Conservation (phyloP, 2,888 invertebrate genomes). For the Scaptomyza cyrtandrae region DNA sequence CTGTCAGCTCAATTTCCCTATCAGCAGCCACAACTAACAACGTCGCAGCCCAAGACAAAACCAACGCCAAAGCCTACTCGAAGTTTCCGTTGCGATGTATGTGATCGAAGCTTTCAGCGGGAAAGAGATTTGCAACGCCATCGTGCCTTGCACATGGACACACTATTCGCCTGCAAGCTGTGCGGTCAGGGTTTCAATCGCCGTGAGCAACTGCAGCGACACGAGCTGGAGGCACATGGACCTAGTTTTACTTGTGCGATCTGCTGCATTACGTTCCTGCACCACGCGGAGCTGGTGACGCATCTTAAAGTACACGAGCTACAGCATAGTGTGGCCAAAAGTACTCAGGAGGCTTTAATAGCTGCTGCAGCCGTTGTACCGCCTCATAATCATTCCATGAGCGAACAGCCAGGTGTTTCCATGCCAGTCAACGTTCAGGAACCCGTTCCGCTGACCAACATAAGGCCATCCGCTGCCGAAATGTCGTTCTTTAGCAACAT, state of each 20-base stretch:
- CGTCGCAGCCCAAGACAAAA: conserved; percentile 17
- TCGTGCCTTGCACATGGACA: conserved; percentile 88
- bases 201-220: conserved; percentile 88
- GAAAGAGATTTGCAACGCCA: conserved; percentile 90
- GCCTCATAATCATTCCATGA: conserved; percentile 10
- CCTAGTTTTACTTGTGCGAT: conserved; percentile 88
- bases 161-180: conserved; percentile 88
- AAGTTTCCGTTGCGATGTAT: conserved; percentile 88
- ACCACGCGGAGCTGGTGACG: conserved; percentile 78
- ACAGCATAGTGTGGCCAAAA: conserved; percentile 75
- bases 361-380: conserved; percentile 39
- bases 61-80: conserved; percentile 73
- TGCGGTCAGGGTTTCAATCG: conserved; percentile 87
- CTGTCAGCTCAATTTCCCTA: conserved; percentile 1
- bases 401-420: conserved; percentile 11
- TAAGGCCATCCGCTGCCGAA: conserved; percentile 70
- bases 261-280: conserved; percentile 84
- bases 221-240: conserved; percentile 88
- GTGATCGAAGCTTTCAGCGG: conserved; percentile 88
- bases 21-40: conserved; percentile 36
- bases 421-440: conserved; percentile 25
- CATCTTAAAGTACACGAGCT: conserved; percentile 83
- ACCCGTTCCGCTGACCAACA: conserved; percentile 34
- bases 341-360: conserved; percentile 65
- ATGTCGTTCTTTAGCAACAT: conserved; percentile 80